Conservation (phyloP, 2,797 vertebrate genomes). For the Acridotheres tristis region DNA sequence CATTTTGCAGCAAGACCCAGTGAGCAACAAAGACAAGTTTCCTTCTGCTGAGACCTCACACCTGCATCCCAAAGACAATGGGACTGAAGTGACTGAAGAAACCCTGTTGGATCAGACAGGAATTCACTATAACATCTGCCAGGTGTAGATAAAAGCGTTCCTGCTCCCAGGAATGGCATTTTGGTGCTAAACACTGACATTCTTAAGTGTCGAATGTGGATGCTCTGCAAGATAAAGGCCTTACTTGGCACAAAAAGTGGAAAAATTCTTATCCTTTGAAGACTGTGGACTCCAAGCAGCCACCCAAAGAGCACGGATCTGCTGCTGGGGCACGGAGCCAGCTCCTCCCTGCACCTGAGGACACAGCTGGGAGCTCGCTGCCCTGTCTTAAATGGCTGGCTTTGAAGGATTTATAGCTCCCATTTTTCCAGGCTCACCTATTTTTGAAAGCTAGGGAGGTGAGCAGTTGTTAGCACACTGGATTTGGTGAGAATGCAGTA, state of each 20-base stretch:
- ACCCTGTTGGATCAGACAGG: constrained; percentile 66
- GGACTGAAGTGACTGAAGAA: constrained; percentile 74
- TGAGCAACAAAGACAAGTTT: constrained; percentile 66
- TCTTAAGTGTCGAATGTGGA: accelerated
- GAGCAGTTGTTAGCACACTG: neutral
- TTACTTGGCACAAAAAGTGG: neutral
- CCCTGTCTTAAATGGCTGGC: neutral
- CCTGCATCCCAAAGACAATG: constrained; percentile 67
- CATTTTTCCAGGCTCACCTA: neutral
- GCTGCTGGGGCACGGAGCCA: neutral
- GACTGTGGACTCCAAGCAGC: neutral
- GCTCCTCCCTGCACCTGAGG: accelerated
- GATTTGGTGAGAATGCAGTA: neutral
- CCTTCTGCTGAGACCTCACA: constrained; percentile 77
- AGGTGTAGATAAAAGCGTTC: constrained; percentile 74
- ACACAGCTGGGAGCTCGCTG: accelerated
- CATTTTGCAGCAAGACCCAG: constrained; percentile 54
- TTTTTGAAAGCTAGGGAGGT: neutral
- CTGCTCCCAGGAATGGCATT: neutral
- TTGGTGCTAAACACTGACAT: neutral
- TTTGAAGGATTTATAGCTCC: neutral
- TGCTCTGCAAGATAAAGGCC: neutral
- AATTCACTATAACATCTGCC: constrained; percentile 86
- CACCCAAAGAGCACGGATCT: neutral
- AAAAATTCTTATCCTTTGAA: neutral